Evolutionary conservation across 2,888 invertebrate genomes (phyloP), one percentile per base, ranked within the genome.

Genomic region (Acronicta alni): DNA sequence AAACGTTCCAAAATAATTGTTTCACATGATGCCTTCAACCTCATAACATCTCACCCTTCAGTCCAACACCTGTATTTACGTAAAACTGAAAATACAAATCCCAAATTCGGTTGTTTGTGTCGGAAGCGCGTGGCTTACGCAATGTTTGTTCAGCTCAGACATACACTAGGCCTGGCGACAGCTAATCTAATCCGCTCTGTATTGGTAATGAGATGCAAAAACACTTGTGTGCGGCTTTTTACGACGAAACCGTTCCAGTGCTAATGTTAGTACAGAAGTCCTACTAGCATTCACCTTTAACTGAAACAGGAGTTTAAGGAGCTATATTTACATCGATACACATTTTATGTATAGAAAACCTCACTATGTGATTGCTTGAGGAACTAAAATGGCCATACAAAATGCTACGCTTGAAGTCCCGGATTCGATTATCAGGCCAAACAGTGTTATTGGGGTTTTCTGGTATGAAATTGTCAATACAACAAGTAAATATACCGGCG

Each of bases 201-300:
- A 75, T 75, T 61, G 53, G 64, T 75, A 79, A 79, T 72, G 73
- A 72, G 57, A 79, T 81, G 77, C 76, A 78, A 77, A 80, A 76
- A 75, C 58, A 49, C 39, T 55, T 57, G 64, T 66, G 56, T 51
- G 51, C 64, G 53, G 65, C 64, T 74, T 77, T 81, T 79, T 71
- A 73, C 72, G 66, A 74, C 72, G 63, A 67, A 72, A 75, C 57
- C 46, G 57, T 67, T 48, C 45, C 43, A 54, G 43, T 35, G 30
- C 18, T 12, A 16, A 23, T 9, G 7, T 2, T 43, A 14, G 7
- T 16, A 37, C 58, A 65, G 65, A 57, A 65, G 65, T 53, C 10
- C 23, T n/a, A 46, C 30, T 32, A 3, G 12, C 0, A 32, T 3
- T 14, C 3, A 14, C 6, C 26, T 32, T 26, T 26, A 26, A 2